Percentiles rank a stretch among this genome's conserved stretches.
Conservation (phyloP, 2,797 vertebrate species). For the Ambastaia sidthimunki region DNA sequence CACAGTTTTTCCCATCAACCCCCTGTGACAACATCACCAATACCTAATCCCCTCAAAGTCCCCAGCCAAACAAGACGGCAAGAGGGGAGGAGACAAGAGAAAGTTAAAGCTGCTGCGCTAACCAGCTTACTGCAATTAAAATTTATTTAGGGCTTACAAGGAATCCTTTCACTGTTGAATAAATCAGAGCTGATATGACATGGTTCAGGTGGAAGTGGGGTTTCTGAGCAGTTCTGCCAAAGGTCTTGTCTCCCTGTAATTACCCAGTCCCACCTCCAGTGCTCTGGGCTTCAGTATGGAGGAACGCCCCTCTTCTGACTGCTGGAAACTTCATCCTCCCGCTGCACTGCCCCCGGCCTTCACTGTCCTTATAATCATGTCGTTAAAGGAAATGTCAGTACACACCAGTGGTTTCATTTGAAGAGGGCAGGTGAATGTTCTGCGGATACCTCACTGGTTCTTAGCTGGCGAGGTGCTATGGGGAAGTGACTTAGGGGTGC, state of each 20-base stretch:
- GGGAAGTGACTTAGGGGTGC: constrained; percentile 28
- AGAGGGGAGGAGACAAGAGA: constrained; percentile 34
- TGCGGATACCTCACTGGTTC: constrained; percentile 22
- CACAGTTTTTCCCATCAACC: constrained; percentile 62
- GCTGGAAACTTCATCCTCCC: constrained; percentile 46
- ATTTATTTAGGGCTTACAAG: constrained; percentile 81
- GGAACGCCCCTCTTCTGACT: constrained; percentile 45
- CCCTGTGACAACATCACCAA: constrained; percentile 42
- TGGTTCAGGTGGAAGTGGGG: constrained; percentile 63
- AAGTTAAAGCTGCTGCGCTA: constrained; percentile 65
- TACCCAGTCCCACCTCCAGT: constrained; percentile 68
- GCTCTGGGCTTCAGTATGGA: constrained; percentile 62
- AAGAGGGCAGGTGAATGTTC: constrained; percentile 43
- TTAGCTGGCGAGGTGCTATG: constrained; percentile 8
- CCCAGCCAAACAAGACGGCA: constrained; percentile 62
- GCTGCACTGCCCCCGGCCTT: constrained; percentile 9
- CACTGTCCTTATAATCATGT: constrained; percentile 49
- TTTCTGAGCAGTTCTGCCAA: constrained; percentile 66
- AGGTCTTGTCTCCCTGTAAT: constrained; percentile 76
- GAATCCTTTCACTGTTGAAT: constrained; percentile 78
- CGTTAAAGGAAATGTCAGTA: constrained; percentile 52
- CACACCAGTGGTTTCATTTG: constrained; percentile 31
- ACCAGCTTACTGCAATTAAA: constrained; percentile 82
- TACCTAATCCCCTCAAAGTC: constrained; percentile 75
- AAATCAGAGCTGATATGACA: constrained; percentile 72